A percentile compares a stretch with the other conserved stretches of the same genome.
Conservation (phyloP, 2,113 vertebrate species). For the Mus spicilegus region DNA sequence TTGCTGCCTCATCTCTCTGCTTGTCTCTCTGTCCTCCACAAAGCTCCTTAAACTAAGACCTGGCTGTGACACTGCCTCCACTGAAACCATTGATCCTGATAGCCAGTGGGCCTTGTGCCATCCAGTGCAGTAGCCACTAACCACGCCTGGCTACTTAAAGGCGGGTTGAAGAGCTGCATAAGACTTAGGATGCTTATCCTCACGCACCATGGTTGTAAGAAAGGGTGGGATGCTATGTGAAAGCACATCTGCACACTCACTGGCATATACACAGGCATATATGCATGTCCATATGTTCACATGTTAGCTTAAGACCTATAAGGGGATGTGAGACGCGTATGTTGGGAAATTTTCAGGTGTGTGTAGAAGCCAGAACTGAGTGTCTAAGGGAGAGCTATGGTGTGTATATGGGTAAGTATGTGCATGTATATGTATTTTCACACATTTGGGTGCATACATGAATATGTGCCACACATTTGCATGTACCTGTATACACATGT, state of each 20-base stretch:
- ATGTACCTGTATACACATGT: background rate
- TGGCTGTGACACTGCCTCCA: background rate
- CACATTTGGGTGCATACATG: background rate
- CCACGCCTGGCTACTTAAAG: background rate
- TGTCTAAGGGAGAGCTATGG: background rate
- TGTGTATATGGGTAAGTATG: background rate
- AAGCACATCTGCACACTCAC: background rate
- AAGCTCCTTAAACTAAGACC: background rate
- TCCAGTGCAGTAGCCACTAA: background rate
- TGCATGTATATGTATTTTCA: background rate
- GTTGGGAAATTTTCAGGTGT: background rate
- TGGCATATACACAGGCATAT: background rate
- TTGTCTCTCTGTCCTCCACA: background rate
- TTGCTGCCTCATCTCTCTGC: no score
- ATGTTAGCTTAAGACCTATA: background rate
- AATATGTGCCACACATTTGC: background rate
- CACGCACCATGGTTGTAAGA: background rate
- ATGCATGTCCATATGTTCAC: background rate
- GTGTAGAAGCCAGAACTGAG: background rate
- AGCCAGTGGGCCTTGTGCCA: background rate
- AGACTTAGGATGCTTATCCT: background rate
- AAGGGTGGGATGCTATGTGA: background rate
- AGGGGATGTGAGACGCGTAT: background rate
- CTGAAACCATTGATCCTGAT: background rate
- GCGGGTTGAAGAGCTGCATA: background rate